Evolutionary conservation across 2,797 vertebrate species (phyloP).

Genomic region (Lepidocolaptes lacrymiger): DNA sequence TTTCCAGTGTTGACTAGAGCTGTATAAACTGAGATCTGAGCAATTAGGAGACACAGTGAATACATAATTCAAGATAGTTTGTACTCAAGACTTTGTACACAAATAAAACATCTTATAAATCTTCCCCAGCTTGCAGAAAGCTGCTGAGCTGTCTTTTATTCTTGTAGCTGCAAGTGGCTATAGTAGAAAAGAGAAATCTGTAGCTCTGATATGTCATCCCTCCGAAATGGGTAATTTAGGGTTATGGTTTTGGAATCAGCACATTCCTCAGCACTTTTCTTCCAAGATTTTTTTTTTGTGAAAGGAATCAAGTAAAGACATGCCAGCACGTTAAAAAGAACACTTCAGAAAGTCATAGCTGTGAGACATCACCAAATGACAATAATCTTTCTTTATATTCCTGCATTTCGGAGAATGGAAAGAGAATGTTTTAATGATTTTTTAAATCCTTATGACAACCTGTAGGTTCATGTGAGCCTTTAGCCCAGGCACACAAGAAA

Average conservation of each 20-base stretch:
- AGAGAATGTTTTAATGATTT: not conserved
- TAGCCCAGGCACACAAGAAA: not conserved
- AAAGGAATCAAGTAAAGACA: conserved; percentile 1
- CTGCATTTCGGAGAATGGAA: not conserved
- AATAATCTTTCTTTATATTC: not conserved
- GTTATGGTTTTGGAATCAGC: conserved; percentile 65
- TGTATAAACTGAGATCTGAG: not conserved
- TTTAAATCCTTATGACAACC: not conserved
- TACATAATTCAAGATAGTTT: not conserved
- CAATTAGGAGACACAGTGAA: conserved; percentile 8
- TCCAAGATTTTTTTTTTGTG: not conserved
- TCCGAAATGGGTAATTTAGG: conserved; percentile 57
- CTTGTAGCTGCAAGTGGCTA: conserved; percentile 42
- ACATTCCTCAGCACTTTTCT: conserved; percentile 54
- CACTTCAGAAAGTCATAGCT: not conserved
- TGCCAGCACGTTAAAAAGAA: not conserved
- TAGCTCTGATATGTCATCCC: conserved; percentile 49
- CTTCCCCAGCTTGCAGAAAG: not conserved
- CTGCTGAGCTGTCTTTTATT: conserved; percentile 45
- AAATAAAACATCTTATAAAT: conserved; percentile 17
- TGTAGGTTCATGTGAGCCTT: not conserved
- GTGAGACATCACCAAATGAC: not conserved
- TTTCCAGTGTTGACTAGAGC: not conserved
- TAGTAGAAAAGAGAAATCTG: conserved; percentile 16
- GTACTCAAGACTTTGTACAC: conserved; percentile 20